Evolutionary conservation across 2,888 invertebrate genomes (phyloP), one percentile per base, ranked within the genome.

Genomic region (Gryllus longicercus): DNA sequence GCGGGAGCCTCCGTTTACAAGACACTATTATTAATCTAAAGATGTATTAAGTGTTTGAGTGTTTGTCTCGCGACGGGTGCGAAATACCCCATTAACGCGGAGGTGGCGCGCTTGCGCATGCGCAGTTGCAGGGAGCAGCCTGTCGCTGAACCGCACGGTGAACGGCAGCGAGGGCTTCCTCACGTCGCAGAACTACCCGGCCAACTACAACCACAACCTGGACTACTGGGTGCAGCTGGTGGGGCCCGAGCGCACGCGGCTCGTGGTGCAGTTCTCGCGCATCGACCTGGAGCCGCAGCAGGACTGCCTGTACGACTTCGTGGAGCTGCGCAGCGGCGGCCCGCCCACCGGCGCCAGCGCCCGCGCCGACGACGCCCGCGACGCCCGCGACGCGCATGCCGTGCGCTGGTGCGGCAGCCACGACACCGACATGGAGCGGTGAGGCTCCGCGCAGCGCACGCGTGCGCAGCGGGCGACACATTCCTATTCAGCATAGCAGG

Each of bases 281-380:
- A 89, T 95, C 78, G 94, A 94, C 85, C 86, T 95, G 81, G 95
- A 95, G 86, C 88, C 90, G 80, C 95, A 95, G 87, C 89, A 91
- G 81, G 92, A 94, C 85, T 95, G 95, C 84, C 89, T 95, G 2
- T 95, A 95, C 86, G 95, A 95, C 86, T 94, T 90, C 85, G 89
- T 95, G 75, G 92, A 93, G 87, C 89, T 94, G 83, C 88, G 88
- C 83, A 88, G 85, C 83, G 88, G 85, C 21, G 2, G 77, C 74
- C 18, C 75, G 79, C 51, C 76, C 80, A 14, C 81, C 80, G 21
- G 49, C 23, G 83, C 16, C 3, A 77, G 51, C 50, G 21, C 12
- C 50, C 18, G n/a, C 63, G 63, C 2, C 63, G 63, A 2, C 63
- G 2, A 5, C 63, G 63, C 16, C 25, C 2, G 5, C 63, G 63